Evolutionary conservation across 2,797 vertebrate genomes (phyloP), one percentile per base, ranked within the genome.

Genomic region (Perodicticus potto): DNA sequence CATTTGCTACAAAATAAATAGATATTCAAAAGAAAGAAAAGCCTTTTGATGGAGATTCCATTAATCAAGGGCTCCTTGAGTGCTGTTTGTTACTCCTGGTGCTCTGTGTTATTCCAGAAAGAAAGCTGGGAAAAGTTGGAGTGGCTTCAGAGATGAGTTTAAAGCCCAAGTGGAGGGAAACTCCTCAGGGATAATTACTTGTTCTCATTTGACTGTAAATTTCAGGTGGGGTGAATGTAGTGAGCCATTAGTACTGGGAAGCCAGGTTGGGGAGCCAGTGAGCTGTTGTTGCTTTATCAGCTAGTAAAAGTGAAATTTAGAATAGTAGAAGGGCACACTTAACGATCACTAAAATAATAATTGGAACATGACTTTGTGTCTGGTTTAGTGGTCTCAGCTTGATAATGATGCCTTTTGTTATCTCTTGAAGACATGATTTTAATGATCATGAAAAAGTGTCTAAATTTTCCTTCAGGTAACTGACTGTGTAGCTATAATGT

Each of bases 391-490:
- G 13, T 88, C 72, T 63, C 0, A 43, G 34, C 87, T 86, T 82
- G 45, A 72, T 93, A 61, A 81, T 78, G 61, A 76, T 19, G 65
- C 22, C 40, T 91, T 88, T 49, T 90, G 67, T 95, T 74, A 81
- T 73, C 70, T 96, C n/a, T 93, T 43, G 80, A 94, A 91, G 83
- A 89, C 80, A 34, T 69, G 63, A n/a, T 95, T 78, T 92, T 93
- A 77, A 34, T 91, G 82, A 93, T 37, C 78, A 2, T 34, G 53
- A 94, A 83, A 25, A 80, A 53, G 83, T 45, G 40, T 59, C 76
- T 86, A 22, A 76, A 43, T 89, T 94, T 76, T 86, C 81, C 81
- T 95, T 91, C 22, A 59, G 13, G 43, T 89, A 73, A n/a, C 78
- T 70, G 73, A 83, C 88, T 53, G 37, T 82, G 13, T 63, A 84